phyloP scores from a whole-genome alignment of 2,113 vertebrate species.

The Talpa occidentalis region DNA sequence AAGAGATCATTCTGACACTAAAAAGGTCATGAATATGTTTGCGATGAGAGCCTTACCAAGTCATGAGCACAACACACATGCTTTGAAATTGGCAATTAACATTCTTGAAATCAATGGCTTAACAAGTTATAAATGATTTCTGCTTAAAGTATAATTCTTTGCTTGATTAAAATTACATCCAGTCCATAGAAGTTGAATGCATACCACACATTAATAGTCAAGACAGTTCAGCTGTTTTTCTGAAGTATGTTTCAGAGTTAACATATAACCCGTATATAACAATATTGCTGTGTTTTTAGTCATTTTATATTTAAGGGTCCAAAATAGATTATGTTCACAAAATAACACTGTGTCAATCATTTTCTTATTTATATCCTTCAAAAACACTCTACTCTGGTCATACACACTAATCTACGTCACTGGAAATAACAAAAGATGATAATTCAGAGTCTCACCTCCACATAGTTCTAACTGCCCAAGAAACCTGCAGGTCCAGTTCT shows the following conservation, averaged over 20 bases:
- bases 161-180: conserved; percentile 52
- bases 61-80: neutral
- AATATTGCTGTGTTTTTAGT: conserved; percentile 58
- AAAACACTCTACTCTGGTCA: conserved; percentile 42
- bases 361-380: conserved; percentile 42
- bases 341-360: conserved; percentile 46
- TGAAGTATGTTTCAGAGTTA: conserved; percentile 51
- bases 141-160: neutral
- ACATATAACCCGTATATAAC: conserved; percentile 30
- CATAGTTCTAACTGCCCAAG: conserved; percentile 18
- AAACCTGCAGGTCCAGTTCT: conserved; percentile 52
- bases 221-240: conserved; percentile 23
- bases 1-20: conserved; percentile 2
- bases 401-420: neutral
- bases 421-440: conserved; percentile 41
- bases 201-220: conserved; percentile 64
- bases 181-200: conserved; percentile 35
- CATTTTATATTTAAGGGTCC: conserved; percentile 50
- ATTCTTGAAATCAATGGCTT: conserved; percentile 1
- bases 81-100: conserved; percentile 39
- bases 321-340: conserved; percentile 56
- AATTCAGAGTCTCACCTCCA: conserved; percentile 14
- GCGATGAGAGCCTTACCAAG: conserved; percentile 56
- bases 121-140: neutral
- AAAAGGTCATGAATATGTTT: conserved; percentile 17